Evolutionary conservation across 2,888 invertebrate genomes (phyloP).

Genomic region (Bombylius major): DNA sequence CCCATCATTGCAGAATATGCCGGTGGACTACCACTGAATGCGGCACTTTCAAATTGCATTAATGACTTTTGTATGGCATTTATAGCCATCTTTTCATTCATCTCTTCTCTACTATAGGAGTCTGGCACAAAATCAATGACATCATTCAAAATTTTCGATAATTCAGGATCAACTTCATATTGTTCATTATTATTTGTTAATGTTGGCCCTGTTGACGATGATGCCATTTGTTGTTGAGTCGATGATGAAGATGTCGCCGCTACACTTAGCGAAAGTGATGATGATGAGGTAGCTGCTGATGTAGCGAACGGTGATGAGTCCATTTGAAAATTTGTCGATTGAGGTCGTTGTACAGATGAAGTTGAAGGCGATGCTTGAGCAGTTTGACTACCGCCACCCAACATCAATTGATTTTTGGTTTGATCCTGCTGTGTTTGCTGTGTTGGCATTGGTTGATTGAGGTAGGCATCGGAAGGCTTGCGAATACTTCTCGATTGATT

Average conservation of each 20-base stretch:
- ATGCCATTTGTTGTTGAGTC: slow-evolving; percentile 8
- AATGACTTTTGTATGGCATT: slow-evolving; percentile 81
- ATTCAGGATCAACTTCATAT: slow-evolving; percentile 46
- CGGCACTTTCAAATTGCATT: slow-evolving; percentile 67
- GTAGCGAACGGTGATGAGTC: slow-evolving; percentile 19
- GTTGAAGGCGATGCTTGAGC: slow-evolving; percentile 18
- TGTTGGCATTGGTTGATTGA: slow-evolving; percentile 25
- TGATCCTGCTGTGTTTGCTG: slow-evolving; percentile 23
- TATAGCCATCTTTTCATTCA: slow-evolving; percentile 67
- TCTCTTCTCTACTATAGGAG: slow-evolving; percentile 23
- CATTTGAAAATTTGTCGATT: slow-evolving; percentile 15
- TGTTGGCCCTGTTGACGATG: slow-evolving; percentile 8
- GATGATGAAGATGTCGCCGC: slow-evolving; percentile 11
- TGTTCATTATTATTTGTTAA: slow-evolving; percentile 13
- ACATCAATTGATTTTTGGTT: slow-evolving; percentile 20
- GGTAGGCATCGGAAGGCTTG: slow-evolving; percentile 18
- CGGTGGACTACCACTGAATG: slow-evolving; percentile 25
- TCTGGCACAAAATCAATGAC: slow-evolving; percentile 72
- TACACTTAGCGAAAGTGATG: slow-evolving; percentile 14
- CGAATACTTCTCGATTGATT: slow-evolving; percentile 13
- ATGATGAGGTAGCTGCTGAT: slow-evolving; percentile 32
- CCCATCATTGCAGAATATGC: slow-evolving; percentile 24
- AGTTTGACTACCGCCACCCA: slow-evolving; percentile 4
- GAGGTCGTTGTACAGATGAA: slow-evolving; percentile 19
- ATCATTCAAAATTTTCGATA: slow-evolving; percentile 75